Conservation (phyloP, 2,113 vertebrate genomes). For the Bolborhynchus lineola region DNA sequence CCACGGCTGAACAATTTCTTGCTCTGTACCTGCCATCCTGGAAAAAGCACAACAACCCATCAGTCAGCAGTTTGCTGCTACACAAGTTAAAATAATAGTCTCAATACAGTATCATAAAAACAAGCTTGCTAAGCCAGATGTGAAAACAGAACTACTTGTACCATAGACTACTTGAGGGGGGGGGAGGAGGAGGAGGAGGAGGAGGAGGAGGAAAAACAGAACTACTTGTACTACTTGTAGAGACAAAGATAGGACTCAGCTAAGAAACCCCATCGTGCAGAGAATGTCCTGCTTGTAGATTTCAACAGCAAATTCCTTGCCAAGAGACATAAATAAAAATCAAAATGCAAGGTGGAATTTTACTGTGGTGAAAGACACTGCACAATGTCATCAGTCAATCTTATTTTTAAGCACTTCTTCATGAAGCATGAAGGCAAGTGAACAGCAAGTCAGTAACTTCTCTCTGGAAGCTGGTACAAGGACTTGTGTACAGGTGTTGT, state of each 20-base stretch:
- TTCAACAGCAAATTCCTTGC: not conserved
- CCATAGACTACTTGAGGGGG: not conserved
- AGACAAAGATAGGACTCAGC: not conserved
- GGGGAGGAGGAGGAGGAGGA: too few relatives aligned
- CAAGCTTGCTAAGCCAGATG: not conserved
- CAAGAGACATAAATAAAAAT: not conserved
- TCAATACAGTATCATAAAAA: not conserved
- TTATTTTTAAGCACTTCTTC: not conserved
- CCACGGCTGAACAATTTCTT: conserved; percentile 87
- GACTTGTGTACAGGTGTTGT: not conserved
- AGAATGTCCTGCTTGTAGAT: not conserved
- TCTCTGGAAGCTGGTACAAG: not conserved
- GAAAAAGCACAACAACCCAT: not conserved
- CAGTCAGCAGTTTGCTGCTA: not conserved
- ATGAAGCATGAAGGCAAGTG: not conserved
- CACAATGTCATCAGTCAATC: not conserved
- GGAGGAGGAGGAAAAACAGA: not conserved
- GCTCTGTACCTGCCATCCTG: conserved; percentile 82
- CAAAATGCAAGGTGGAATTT: not conserved
- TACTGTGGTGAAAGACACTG: not conserved
- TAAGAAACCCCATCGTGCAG: not conserved
- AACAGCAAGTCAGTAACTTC: not conserved
- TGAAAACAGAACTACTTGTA: not conserved
- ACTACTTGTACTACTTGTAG: not conserved
- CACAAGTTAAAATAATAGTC: not conserved